These are phyloP conservation scores for Melanotaenia trifasciata DNA, from an alignment of 2,797 vertebrate species.

Conservation along the genomic window DNA sequence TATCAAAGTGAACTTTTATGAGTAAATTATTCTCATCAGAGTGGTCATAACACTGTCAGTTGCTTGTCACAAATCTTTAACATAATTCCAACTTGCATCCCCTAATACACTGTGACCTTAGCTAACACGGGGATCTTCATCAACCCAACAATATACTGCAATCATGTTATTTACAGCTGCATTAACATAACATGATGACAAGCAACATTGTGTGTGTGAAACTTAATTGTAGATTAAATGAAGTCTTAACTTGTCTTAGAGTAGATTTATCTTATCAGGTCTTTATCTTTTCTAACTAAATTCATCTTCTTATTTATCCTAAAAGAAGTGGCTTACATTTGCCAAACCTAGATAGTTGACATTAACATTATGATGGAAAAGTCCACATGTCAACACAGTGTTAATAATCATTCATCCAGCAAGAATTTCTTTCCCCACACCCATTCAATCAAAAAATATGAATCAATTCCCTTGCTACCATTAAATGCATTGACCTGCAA, in stretches of 20 bases:
- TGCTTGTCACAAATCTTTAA: neutral
- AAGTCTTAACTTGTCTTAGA: neutral
- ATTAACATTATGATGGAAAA: constrained; percentile 15
- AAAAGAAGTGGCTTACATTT: neutral
- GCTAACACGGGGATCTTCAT: neutral
- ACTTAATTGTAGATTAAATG: neutral
- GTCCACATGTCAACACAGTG: constrained; percentile 29
- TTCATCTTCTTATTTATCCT: neutral
- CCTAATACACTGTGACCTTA: neutral
- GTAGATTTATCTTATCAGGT: neutral
- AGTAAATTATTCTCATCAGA: neutral
- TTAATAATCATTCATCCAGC: constrained; percentile 43
- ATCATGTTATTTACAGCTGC: neutral
- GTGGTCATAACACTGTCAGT: neutral
- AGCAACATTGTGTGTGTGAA: neutral
- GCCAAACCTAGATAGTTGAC: neutral
- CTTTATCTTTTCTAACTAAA: neutral
- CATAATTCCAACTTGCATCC: neutral
- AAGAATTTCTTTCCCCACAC: constrained; percentile 20
- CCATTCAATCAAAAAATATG: constrained; percentile 15
- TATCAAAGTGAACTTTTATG: neutral
- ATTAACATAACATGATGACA: neutral
- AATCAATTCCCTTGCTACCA: constrained; percentile 36
- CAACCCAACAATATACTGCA: neutral
- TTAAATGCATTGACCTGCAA: constrained; percentile 27